Percentiles rank a stretch among this genome's conserved stretches.
Conservation (phyloP, 2,888 invertebrate species). For the Heliconius ethilla region DNA sequence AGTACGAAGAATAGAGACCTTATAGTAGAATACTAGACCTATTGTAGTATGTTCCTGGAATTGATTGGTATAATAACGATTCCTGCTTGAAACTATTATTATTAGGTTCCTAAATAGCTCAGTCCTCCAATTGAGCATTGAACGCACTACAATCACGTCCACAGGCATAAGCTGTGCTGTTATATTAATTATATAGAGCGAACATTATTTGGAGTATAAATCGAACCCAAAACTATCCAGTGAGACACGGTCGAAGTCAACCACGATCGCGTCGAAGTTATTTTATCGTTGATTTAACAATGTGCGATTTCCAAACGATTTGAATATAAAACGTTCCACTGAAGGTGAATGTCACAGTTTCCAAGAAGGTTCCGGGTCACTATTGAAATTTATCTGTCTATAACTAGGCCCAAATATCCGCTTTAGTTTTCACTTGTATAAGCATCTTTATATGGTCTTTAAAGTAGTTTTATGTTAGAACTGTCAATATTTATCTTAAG, state of each 20-base stretch:
- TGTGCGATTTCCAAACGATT: constrained; percentile 15
- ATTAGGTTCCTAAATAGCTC: background rate
- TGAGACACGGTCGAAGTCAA: background rate
- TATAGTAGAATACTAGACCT: background rate
- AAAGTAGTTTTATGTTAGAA: background rate
- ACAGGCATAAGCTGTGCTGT: background rate
- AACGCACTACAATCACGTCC: background rate
- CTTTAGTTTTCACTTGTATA: background rate
- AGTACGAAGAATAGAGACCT: background rate
- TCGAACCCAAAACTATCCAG: too few relatives aligned
- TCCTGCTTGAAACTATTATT: background rate
- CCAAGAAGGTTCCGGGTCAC: constrained; percentile 28
- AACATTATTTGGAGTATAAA: too few relatives aligned
- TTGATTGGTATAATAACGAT: background rate
- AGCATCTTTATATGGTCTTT: background rate
- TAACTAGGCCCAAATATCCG: constrained; percentile 5
- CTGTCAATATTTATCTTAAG: background rate
- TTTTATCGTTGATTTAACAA: constrained; percentile 11
- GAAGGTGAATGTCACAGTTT: constrained; percentile 31
- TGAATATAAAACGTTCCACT: constrained; percentile 23
- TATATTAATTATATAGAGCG: too few relatives aligned
- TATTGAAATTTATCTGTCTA: constrained; percentile 6
- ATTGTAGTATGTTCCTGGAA: background rate
- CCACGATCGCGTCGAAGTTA: background rate
- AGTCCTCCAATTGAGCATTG: background rate